Conservation (phyloP, 2,113 vertebrate species). For the Elanus axillaris region DNA sequence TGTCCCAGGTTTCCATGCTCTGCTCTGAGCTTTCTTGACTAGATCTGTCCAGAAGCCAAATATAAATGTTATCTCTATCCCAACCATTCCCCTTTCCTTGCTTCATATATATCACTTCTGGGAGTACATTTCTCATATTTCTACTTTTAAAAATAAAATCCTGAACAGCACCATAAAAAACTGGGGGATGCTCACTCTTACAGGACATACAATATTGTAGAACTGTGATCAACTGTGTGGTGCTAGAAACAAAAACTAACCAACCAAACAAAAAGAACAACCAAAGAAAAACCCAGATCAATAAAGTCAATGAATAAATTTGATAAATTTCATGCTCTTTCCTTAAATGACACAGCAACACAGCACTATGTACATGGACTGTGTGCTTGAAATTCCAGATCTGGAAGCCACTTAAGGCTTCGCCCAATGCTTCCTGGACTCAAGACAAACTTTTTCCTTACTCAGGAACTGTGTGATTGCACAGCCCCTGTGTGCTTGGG, state of each 20-base stretch:
- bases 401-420: background rate
- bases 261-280: background rate
- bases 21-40: background rate
- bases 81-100: background rate
- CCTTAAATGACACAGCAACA: background rate
- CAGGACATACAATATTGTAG: background rate
- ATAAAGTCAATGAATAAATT: background rate
- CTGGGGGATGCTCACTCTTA: background rate
- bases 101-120: background rate
- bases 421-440: background rate
- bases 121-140: background rate
- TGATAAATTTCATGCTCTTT: background rate
- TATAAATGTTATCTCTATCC: background rate
- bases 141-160: background rate
- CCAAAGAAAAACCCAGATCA: background rate
- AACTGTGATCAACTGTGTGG: background rate
- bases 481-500: background rate
- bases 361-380: background rate
- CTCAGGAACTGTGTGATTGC: accelerated
- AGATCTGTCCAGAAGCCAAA: background rate
- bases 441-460: background rate
- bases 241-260: background rate
- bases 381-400: background rate
- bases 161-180: background rate
- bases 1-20: background rate